phyloP scores from a whole-genome alignment of 2,797 vertebrate species.

The Prunella strophiata region DNA sequence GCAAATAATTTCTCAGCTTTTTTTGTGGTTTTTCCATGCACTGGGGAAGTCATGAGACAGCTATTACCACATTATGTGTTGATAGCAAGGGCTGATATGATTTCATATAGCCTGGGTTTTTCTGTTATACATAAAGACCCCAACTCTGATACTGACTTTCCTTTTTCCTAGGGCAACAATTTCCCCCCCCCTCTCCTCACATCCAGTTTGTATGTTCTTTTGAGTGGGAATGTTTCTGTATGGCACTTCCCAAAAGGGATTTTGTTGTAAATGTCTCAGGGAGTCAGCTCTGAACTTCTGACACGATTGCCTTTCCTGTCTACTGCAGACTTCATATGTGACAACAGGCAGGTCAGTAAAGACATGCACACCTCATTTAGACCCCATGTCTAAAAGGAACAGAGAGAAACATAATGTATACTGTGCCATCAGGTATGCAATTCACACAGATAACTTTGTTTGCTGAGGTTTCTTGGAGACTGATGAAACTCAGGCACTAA shows the following conservation, averaged over 20 bases:
- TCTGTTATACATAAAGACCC: neutral
- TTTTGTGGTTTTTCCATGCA: neutral
- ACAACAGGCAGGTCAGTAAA: neutral
- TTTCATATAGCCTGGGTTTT: neutral
- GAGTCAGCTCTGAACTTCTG: neutral
- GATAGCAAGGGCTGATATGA: neutral
- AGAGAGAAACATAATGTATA: neutral
- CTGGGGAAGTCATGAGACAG: neutral
- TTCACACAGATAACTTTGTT: neutral
- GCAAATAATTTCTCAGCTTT: neutral
- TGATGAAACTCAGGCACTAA: neutral
- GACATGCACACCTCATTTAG: neutral
- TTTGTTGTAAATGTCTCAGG: neutral
- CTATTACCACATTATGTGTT: neutral
- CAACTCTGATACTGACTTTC: neutral
- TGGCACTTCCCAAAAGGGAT: neutral
- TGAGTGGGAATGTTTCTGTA: neutral
- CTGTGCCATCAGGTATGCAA: neutral
- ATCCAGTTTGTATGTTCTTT: neutral
- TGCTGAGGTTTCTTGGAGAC: neutral
- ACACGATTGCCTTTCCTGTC: neutral
- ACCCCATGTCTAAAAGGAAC: neutral
- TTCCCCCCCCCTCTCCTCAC: neutral
- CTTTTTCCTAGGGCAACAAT: neutral
- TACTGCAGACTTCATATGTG: neutral